Percentiles rank a stretch among this genome's conserved stretches.
These are phyloP conservation scores for Micropoecilia bifurca DNA, from an alignment of 2,797 vertebrate species.

Conservation along the genomic window DNA sequence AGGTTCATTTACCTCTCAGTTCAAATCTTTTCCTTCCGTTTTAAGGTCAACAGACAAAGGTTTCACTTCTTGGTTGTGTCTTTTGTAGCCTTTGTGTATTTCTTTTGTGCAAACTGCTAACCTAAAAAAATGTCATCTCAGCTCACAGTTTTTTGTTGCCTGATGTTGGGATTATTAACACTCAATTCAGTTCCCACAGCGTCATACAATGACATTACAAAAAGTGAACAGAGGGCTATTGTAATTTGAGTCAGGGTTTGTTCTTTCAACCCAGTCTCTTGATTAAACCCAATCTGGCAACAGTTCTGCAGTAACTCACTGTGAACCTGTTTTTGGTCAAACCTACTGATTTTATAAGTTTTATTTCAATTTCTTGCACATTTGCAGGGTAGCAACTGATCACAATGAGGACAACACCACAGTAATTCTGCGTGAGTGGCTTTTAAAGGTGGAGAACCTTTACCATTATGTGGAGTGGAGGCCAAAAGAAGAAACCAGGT, in stretches of 20 bases:
- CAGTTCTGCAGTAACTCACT: background rate
- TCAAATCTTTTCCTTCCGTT: conserved; percentile 8
- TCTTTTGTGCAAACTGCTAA: background rate
- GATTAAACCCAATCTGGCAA: conserved; percentile 23
- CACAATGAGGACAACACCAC: conserved; percentile 93
- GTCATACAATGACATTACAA: conserved; percentile 43
- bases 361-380: conserved; percentile 14
- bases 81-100: conserved; percentile 3
- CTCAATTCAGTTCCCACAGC: conserved; percentile 45
- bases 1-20: conserved; percentile 10
- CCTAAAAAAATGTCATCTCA: background rate
- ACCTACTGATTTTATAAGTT: background rate
- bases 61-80: conserved; percentile 50
- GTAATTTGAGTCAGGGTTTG: conserved; percentile 53
- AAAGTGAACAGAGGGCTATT: conserved; percentile 46
- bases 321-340: conserved; percentile 7
- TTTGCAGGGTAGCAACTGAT: conserved; percentile 91
- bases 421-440: conserved; percentile 87
- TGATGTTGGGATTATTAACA: conserved; percentile 36
- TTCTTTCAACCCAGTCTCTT: conserved; percentile 39
- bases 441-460: conserved; percentile 85
- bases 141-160: conserved; percentile 7
- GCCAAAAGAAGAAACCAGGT: conserved; percentile 88
- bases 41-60: background rate
- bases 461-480: conserved; percentile 95